phyloP scores from a whole-genome alignment of 1,140 invertebrate genomes.

The Formica selysi region DNA sequence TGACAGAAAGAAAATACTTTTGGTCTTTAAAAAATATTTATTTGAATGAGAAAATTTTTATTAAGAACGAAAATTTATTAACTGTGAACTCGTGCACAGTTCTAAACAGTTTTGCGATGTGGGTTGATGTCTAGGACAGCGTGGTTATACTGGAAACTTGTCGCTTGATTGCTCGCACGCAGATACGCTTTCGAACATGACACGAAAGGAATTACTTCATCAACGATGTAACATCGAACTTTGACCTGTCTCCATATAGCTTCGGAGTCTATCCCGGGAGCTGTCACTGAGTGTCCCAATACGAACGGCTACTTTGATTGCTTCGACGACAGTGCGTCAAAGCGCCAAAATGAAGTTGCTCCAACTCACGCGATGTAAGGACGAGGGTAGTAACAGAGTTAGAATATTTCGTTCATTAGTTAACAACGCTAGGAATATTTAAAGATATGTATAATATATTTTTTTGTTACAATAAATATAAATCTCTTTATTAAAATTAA shows the following conservation, averaged over 20 bases:
- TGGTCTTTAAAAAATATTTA: background rate
- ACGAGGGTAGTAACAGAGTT: background rate
- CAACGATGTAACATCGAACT: constrained; percentile 62
- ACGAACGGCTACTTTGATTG: constrained; percentile 53
- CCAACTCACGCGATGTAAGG: background rate
- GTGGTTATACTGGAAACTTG: constrained; percentile 46
- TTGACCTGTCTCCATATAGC: constrained; percentile 26
- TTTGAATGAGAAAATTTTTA: constrained; percentile 19
- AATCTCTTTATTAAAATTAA: background rate
- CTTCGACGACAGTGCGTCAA: constrained; percentile 28
- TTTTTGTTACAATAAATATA: background rate
- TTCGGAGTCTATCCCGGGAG: constrained; percentile 21
- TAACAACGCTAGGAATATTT: background rate
- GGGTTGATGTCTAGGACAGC: constrained; percentile 45
- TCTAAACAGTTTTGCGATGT: constrained; percentile 14
- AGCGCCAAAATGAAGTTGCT: constrained; percentile 32
- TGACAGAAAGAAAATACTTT: no score
- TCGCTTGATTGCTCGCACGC: constrained; percentile 52
- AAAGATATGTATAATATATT: background rate
- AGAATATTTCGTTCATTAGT: background rate
- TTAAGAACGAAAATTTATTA: constrained; percentile 14
- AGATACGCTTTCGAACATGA: constrained; percentile 58
- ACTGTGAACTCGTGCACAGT: background rate
- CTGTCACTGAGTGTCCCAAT: constrained; percentile 45
- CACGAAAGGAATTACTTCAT: constrained; percentile 59